These are phyloP conservation scores for Syncerus caffer DNA, from an alignment of 2,797 vertebrate species.

Conservation along the genomic window DNA sequence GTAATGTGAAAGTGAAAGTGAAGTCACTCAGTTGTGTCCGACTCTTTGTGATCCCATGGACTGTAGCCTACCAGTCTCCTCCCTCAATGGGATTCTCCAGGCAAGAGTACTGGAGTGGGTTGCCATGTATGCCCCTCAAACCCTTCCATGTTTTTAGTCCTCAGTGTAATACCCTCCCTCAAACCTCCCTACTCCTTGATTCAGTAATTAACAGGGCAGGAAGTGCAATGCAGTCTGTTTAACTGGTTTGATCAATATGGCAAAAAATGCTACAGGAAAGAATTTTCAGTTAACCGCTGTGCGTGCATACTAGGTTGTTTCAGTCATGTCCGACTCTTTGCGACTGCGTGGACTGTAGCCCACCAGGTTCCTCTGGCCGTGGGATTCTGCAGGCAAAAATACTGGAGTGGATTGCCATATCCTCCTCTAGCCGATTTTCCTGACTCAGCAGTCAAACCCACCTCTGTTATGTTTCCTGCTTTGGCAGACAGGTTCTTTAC, in stretches of 20 bases:
- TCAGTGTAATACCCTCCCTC: background rate
- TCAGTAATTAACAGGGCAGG: background rate
- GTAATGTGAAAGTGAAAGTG: no score
- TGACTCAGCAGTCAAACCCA: background rate
- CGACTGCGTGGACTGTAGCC: background rate
- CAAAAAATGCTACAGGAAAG: background rate
- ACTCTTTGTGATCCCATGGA: no score
- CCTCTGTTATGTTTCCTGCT: background rate
- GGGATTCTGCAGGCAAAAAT: background rate
- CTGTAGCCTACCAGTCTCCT: no score
- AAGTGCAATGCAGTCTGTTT: background rate
- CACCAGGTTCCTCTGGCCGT: background rate
- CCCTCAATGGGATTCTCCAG: no score
- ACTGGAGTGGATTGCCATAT: background rate
- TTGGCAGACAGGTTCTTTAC: background rate
- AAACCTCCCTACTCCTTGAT: background rate
- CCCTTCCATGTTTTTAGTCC: background rate
- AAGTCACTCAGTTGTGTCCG: accelerated
- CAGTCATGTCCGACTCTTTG: background rate
- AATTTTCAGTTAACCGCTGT: background rate
- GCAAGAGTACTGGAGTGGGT: no score
- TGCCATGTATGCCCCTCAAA: background rate
- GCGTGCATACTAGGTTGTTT: background rate
- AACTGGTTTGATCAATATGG: background rate
- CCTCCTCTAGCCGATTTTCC: background rate